These are phyloP conservation scores for Ivindomyrus marchei DNA, from an alignment of 2,113 vertebrate genomes.

Conservation along the genomic window DNA sequence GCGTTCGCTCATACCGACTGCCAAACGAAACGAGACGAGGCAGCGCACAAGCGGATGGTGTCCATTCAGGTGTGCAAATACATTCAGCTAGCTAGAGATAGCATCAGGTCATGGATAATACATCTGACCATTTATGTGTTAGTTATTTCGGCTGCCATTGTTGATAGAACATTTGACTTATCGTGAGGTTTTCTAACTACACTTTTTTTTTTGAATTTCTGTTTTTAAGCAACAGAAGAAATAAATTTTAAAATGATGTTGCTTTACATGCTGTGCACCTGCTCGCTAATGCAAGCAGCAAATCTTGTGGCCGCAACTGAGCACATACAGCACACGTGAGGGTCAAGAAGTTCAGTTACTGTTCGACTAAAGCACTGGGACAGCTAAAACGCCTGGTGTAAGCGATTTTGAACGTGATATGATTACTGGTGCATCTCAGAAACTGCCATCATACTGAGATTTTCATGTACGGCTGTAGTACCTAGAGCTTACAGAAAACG, in stretches of 20 bases:
- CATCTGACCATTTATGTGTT: neutral
- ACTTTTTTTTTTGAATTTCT: neutral
- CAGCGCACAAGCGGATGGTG: neutral
- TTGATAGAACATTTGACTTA: neutral
- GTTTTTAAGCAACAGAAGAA: neutral
- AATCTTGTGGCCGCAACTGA: neutral
- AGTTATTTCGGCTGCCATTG: neutral
- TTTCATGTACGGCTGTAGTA: neutral
- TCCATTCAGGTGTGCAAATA: neutral
- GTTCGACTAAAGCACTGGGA: neutral
- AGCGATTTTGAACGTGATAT: neutral
- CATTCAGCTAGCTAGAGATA: neutral
- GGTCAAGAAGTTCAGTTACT: neutral
- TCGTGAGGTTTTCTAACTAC: neutral
- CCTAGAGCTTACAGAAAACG: neutral
- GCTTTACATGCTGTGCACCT: neutral
- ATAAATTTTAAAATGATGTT: neutral
- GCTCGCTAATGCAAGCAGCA: neutral
- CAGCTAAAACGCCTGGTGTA: neutral
- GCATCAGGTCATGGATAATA: neutral
- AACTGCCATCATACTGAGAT: neutral
- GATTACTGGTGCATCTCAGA: neutral
- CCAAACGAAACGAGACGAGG: neutral
- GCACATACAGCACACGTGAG: neutral
- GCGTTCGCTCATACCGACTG: neutral